Base-by-base conservation (phyloP, 2,888 invertebrate species). In the Aquatica leii region DNA sequence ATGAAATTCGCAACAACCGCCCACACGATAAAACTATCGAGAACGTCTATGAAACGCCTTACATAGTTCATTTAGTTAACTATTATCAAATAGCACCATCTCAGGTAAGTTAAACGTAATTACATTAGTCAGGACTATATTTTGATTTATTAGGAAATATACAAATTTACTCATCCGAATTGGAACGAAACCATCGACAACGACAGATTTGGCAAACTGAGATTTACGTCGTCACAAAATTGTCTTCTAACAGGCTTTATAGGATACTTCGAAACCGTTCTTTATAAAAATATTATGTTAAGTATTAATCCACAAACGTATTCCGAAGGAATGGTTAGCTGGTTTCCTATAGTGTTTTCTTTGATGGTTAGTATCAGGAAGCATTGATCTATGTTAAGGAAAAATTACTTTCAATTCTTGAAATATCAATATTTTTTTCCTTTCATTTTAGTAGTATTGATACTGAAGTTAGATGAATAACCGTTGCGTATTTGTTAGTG, bases 291-390 rank as follows among this genome's bases (percentile, higher is more conserved):
- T 74, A 88, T 97, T 59, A 88, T 83, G 73, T 84, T 99, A 50
- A 98, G 98, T 80, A 98, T 95, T 75, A 89, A 93, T 73, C 98
- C 98, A 0, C 85, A 87, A 48, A 93, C 93, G 0, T 94, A 95
- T 79, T 95, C 97, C 15, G 86, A 87, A 0, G 94, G 94, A 71
- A 95, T 99, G 95, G 93, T 96, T 76, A 96, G 96, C 66, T 99
- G 99, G 99, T 99, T 98, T 80, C 97, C 98, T 4, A 93, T 97
- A 69, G 93, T 93, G 74, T 96, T 98, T 78, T 98, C 98, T 6
- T 87, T 96, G 48, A 86, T 86, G 82, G 94, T 93, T 83, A 82
- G 81, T 74, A 51, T 50, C 11, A 15, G 4, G 11, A 24, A 12
- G 12, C 12, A 24, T 34, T 34, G n/a, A 41, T 40, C 4, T 24